These are phyloP conservation scores for Cephus spinipes DNA, from an alignment of 2,888 invertebrate genomes.

Conservation along the genomic window DNA sequence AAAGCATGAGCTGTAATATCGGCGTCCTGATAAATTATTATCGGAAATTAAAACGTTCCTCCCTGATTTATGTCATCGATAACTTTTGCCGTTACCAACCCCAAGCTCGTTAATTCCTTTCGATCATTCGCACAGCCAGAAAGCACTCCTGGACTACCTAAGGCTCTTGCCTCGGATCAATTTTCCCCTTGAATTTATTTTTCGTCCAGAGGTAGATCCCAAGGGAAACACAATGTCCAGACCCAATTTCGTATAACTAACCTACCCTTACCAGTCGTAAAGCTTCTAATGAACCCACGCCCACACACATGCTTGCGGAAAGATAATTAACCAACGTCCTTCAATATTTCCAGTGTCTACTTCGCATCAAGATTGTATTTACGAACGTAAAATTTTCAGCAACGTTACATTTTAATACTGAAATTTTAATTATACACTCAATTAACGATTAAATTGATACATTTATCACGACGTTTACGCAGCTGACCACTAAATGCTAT, in stretches of 20 bases:
- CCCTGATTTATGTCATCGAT: slow-evolving; percentile 34
- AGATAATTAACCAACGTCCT: not conserved
- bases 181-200: not conserved
- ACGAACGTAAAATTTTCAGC: not conserved
- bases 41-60: slow-evolving; percentile 36
- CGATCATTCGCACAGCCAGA: not conserved
- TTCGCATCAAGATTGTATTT: not conserved
- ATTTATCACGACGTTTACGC: not conserved
- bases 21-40: slow-evolving; percentile 31
- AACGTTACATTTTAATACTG: too few relatives aligned
- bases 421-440: not conserved
- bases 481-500: not conserved
- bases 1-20: not conserved
- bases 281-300: not conserved
- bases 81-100: slow-evolving; percentile 19
- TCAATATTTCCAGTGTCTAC: not conserved
- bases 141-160: not conserved
- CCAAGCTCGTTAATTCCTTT: not conserved
- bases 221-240: not conserved
- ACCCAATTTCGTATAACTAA: slow-evolving; percentile 2
- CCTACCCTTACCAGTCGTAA: not conserved
- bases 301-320: not conserved
- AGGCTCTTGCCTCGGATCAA: not conserved
- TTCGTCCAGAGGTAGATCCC: not conserved
- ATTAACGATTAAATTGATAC: not conserved